Evolutionary conservation across 2,888 invertebrate genomes (phyloP), one percentile per base, ranked within the genome.

Genomic region (Epinotia brunnichana): DNA sequence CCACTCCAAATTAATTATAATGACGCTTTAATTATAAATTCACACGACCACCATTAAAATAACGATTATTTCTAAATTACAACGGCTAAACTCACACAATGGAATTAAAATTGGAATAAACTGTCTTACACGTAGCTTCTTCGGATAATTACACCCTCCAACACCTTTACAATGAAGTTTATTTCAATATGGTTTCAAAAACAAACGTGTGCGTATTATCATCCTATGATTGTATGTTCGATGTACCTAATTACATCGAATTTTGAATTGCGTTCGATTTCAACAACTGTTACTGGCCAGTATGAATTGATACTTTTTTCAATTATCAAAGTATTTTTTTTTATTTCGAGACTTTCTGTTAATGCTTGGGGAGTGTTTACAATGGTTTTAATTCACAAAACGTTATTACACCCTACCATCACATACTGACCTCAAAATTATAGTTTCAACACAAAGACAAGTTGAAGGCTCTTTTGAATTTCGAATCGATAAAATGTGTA

Each of bases 21-120:
- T 79, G 83, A 85, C 82, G 80, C 76, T 85, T 85, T 86, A 86
- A 88, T 89, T 85, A 88, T 84, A 86, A 89, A 87, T 83, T 87
- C 85, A 79, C 83, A 79, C 83, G 83, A 83, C 83, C 82, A 83
- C 83, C 82, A 86, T 88, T 88, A 87, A 81, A 83, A 77, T 77
- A 76, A 79, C 80, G 76, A 82, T 83, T 81, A 83, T 80, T 83
- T 78, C 70, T 77, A 80, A 82, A 80, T 78, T 82, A 75, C 56
- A 74, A 74, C 74, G 69, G 76, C 72, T 63, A 39, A 57, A 57
- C 21, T 39, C 62, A 68, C 57, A 62, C 62, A 63, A 24, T 29
- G 41, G 63, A 69, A 69, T 41, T 67, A 41, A 41, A 62, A 67
- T 67, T 59, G 29, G 61, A 74, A 73, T 59, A 67, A 59, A 66